Conservation (phyloP, 2,888 invertebrate species). For the Subacronicta megacephala region DNA sequence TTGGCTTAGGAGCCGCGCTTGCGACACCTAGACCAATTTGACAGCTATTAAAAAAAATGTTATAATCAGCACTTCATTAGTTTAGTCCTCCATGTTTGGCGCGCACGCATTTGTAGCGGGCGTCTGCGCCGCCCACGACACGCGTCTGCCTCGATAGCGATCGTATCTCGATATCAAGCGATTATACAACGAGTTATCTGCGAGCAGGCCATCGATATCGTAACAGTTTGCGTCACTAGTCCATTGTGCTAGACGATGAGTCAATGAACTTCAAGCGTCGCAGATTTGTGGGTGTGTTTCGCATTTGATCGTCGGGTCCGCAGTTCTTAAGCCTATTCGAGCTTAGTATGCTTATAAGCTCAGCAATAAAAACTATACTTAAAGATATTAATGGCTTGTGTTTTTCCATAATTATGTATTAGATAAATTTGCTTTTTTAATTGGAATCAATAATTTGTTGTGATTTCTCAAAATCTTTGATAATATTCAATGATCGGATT, state of each 20-base stretch:
- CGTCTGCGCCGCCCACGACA: slow-evolving; percentile 66
- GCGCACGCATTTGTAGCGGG: slow-evolving; percentile 14
- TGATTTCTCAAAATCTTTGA: too few relatives aligned
- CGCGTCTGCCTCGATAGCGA: slow-evolving; percentile 63
- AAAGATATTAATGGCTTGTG: too few relatives aligned
- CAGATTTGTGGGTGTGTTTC: slow-evolving; percentile 39
- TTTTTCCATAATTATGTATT: too few relatives aligned
- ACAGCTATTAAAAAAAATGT: too few relatives aligned
- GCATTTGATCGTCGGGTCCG: slow-evolving; percentile 11
- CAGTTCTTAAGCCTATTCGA: too few relatives aligned
- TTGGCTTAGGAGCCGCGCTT: too few relatives aligned
- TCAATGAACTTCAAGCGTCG: slow-evolving; percentile 59
- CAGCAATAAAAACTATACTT: too few relatives aligned
- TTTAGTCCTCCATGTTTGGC: slow-evolving; percentile 30
- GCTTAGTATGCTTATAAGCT: too few relatives aligned
- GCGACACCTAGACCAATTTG: too few relatives aligned
- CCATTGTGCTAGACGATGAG: slow-evolving; percentile 59
- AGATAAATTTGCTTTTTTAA: too few relatives aligned
- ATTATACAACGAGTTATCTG: slow-evolving; percentile 72
- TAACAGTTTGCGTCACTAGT: slow-evolving; percentile 69
- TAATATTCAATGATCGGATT: too few relatives aligned
- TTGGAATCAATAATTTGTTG: too few relatives aligned
- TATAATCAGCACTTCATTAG: slow-evolving; percentile 23
- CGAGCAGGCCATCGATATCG: slow-evolving; percentile 65
- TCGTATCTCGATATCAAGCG: slow-evolving; percentile 70